These are phyloP conservation scores for Macrochelys suwanniensis DNA, from an alignment of 2,797 vertebrate species.

Conservation along the genomic window DNA sequence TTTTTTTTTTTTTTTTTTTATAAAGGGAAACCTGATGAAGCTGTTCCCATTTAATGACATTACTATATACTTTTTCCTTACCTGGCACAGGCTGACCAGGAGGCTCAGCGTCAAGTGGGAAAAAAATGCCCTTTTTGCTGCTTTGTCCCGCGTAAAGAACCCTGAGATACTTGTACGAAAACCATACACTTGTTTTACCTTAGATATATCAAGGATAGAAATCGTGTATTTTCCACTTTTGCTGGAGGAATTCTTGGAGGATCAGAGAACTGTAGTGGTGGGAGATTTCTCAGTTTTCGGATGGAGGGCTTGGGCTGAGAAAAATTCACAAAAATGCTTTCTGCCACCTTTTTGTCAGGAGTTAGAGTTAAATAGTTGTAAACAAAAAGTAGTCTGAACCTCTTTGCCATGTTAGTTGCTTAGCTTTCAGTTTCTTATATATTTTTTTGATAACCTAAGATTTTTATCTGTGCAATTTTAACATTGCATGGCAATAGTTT, in stretches of 20 bases:
- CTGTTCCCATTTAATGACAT: background rate
- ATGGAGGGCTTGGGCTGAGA: background rate
- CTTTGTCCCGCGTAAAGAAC: background rate
- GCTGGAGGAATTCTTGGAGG: background rate
- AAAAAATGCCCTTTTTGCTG: background rate
- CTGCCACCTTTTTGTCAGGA: background rate
- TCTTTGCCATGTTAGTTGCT: background rate
- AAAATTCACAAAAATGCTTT: background rate
- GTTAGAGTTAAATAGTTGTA: background rate
- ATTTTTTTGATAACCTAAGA: background rate
- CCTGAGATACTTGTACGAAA: background rate
- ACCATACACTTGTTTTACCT: background rate
- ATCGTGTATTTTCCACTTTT: background rate
- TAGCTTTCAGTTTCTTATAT: background rate
- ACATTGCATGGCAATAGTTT: background rate
- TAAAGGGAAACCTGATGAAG: background rate
- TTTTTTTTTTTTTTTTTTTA: background rate
- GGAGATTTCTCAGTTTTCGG: background rate
- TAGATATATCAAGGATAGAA: fast-evolving
- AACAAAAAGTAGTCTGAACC: background rate
- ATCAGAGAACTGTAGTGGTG: background rate
- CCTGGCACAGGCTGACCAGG: background rate
- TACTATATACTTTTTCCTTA: background rate
- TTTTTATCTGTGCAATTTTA: background rate
- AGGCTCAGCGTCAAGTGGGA: background rate